phyloP scores from a whole-genome alignment of 2,888 invertebrate species.

The Timema cristinae region DNA sequence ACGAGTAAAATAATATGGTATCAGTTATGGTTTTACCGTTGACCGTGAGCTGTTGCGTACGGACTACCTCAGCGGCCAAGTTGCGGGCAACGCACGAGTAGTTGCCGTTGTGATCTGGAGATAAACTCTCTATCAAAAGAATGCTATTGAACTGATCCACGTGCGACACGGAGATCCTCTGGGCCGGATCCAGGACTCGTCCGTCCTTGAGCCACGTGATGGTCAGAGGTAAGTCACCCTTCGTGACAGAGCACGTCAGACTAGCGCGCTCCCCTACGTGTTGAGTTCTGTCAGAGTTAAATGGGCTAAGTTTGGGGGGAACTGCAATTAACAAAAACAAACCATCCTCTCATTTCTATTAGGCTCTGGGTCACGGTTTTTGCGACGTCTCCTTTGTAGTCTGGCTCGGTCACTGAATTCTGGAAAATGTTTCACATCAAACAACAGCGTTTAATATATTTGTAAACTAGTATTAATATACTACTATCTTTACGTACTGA shows the following conservation, averaged over 20 bases:
- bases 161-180: conserved; percentile 63
- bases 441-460: too few species aligned
- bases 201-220: conserved; percentile 76
- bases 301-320: conserved; percentile 74
- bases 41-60: conserved; percentile 69
- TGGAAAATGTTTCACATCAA: too few species aligned
- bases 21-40: conserved; percentile 59
- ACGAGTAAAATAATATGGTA: conserved; percentile 38
- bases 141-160: conserved; percentile 75
- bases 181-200: conserved; percentile 57
- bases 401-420: too few species aligned
- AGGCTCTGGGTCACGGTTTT: too few species aligned
- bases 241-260: conserved; percentile 68
- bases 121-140: conserved; percentile 70
- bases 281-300: conserved; percentile 61
- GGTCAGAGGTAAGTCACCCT: conserved; percentile 71
- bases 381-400: too few species aligned
- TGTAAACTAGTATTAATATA: too few species aligned
- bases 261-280: conserved; percentile 71
- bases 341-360: conserved; percentile 13
- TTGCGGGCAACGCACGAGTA: conserved; percentile 71
- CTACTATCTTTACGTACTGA: too few species aligned
- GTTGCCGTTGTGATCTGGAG: conserved; percentile 72
- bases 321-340: conserved; percentile 51
- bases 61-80: conserved; percentile 67